Evolutionary conservation across 2,888 invertebrate genomes (phyloP), one percentile per base, ranked within the genome.

Genomic region (Stenichneumon culpator): DNA sequence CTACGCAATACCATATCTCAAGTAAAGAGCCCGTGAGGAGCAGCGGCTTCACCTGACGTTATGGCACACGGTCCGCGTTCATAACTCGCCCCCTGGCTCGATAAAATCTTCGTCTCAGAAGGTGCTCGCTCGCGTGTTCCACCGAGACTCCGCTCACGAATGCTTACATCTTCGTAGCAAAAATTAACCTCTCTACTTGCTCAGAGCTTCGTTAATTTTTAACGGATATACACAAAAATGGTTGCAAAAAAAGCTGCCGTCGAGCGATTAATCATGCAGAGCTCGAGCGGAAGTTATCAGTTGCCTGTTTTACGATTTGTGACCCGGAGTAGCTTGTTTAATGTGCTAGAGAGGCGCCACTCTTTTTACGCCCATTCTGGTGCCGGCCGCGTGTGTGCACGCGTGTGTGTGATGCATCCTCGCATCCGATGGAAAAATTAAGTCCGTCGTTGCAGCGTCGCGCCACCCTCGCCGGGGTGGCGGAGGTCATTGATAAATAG

Each of bases 401-500:
- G 44, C 22, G 57, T 25, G 57, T 25, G 22, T 79, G 67, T 73
- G 36, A 39, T 82, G 69, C 39, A 54, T 60, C 73, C n/a, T 52
- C 52, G 52, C n/a, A 32, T 44, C 73, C 79, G 50, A 79, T 82
- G 78, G 81, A 81, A 78, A 84, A 78, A 73, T 84, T 50, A 68
- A 70, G 81, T 73, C 67, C 67, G 72, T 36, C 72, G 72, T 36
- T 60, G 83, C 60, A 57, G 69, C 69, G 63, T 75, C 60, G 79
- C 52, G 80, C 80, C 86, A 83, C 82, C 84, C 73, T 83, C 74
- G 70, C 79, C 74, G 74, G 82, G 82, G 82, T 79, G 80, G 69
- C 65, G 74, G 82, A 90, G 88, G 88, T 90, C 90, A 90, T 90
- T 92, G 91, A 91, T 91, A 91, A 91, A 90, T 90, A 89, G 90